These are phyloP conservation scores for Pantelozetes paolii DNA, from an alignment of 2,888 invertebrate genomes.

Conservation along the genomic window DNA sequence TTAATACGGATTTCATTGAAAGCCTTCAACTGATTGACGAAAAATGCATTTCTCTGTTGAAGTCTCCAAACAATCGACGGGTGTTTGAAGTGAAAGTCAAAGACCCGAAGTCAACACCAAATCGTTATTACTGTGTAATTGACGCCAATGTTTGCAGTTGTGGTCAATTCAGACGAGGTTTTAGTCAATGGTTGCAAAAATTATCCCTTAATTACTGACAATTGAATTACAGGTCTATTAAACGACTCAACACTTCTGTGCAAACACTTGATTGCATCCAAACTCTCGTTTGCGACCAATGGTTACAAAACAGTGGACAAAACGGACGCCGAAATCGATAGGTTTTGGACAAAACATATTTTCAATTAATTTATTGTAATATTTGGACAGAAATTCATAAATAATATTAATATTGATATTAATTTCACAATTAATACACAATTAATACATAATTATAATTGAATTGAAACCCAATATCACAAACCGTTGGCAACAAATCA, in stretches of 20 bases:
- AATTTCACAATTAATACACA: no score
- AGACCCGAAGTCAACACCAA: not conserved
- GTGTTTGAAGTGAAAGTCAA: not conserved
- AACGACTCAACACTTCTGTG: constrained; percentile 19
- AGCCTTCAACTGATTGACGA: not conserved
- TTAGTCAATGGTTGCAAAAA: not conserved
- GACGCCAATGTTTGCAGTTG: constrained; percentile 35
- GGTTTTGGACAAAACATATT: constrained; percentile 2
- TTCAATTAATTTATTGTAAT: no score
- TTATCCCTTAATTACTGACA: not conserved
- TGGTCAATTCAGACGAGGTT: not conserved
- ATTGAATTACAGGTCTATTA: constrained; percentile 2
- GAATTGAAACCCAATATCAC: no score
- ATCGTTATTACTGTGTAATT: constrained; percentile 24
- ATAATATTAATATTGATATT: no score
- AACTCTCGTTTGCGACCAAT: constrained; percentile 6
- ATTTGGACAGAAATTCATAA: no score
- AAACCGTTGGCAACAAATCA: no score
- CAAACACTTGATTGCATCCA: constrained; percentile 37
- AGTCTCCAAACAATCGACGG: not conserved
- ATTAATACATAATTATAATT: no score
- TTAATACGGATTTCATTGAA: constrained; percentile 8
- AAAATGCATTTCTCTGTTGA: not conserved
- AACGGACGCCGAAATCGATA: not conserved
- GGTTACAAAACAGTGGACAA: not conserved